phyloP scores from a whole-genome alignment of 1,140 invertebrate genomes.

The Euwallacea similis region DNA sequence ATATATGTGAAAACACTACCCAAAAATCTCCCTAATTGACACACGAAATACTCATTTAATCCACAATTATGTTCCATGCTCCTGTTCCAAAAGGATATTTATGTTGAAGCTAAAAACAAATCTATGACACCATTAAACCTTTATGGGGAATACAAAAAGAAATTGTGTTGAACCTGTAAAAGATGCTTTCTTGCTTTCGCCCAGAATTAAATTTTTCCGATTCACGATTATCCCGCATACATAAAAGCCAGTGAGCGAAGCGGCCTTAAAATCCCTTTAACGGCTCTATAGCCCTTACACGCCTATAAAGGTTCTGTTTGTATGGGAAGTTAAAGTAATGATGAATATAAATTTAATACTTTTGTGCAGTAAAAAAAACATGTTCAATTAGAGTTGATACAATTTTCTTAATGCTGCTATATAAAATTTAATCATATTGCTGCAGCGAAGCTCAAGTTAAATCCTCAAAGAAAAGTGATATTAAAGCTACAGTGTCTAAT shows the following conservation, averaged over 20 bases:
- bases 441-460: not conserved
- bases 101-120: not conserved
- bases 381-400: not conserved
- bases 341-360: not conserved
- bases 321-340: not conserved
- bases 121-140: not conserved
- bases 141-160: not conserved
- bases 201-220: not conserved
- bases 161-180: not conserved
- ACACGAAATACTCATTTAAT: too few species aligned
- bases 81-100: too few species aligned
- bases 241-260: conserved; percentile 3
- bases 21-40: too few species aligned
- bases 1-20: too few species aligned
- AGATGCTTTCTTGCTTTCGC: not conserved
- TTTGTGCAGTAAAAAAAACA: not conserved
- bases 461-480: conserved; percentile 16
- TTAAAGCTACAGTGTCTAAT: conserved; percentile 16
- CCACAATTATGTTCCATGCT: too few species aligned
- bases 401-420: not conserved
- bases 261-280: conserved; percentile 1
- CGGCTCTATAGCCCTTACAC: conserved; percentile 2
- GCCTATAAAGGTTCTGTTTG: not conserved
- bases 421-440: conserved; percentile 3
- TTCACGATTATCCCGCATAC: not conserved